Percentiles rank a stretch among this genome's conserved stretches.
Conservation (phyloP, 2,113 vertebrate genomes). For the Mus spicilegus region DNA sequence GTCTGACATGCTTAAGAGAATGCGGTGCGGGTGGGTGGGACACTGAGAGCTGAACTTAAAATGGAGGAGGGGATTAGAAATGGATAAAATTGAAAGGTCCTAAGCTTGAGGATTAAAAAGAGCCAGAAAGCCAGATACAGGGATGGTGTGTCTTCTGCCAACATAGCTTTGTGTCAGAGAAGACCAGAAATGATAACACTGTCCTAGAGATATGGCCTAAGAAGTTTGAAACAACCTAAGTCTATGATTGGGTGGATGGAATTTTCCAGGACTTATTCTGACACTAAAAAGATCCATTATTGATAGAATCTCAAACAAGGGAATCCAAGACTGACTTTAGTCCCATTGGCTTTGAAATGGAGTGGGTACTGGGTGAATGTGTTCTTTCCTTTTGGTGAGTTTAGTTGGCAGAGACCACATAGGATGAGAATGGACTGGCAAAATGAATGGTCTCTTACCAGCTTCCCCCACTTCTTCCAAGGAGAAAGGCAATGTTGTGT, state of each 20-base stretch:
- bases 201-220: not conserved
- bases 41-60: not conserved
- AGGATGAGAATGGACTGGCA: not conserved
- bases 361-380: not conserved
- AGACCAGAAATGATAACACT: not conserved
- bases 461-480: not conserved
- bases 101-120: not conserved
- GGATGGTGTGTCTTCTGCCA: not conserved
- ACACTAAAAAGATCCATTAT: rapidly evolving
- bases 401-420: not conserved
- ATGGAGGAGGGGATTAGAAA: not conserved
- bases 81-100: not conserved
- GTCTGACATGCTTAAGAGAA: no score
- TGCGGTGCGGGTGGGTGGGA: no score
- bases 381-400: not conserved
- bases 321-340: not conserved
- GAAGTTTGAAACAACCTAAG: not conserved
- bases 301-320: not conserved
- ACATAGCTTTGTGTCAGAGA: not conserved
- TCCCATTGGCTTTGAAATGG: not conserved
- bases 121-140: not conserved
- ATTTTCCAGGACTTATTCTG: not conserved
- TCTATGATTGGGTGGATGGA: rapidly evolving
- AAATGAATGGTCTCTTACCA: not conserved
- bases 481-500: not conserved